These are phyloP conservation scores for Cavia aperea DNA, from an alignment of 2,113 vertebrate species.

Conservation along the genomic window DNA sequence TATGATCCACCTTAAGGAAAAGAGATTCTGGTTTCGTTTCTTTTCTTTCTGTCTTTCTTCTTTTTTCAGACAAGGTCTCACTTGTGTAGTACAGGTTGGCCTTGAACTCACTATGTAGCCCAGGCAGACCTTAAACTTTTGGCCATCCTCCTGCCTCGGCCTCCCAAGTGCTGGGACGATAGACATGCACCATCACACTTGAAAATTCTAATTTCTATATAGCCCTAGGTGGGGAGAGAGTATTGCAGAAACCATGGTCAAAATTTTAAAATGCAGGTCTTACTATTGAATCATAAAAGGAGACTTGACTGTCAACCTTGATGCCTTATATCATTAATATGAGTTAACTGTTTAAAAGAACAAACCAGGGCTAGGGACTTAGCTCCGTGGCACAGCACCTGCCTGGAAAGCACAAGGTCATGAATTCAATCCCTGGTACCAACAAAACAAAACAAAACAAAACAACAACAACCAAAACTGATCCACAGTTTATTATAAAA, in stretches of 20 bases:
- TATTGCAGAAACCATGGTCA: not conserved
- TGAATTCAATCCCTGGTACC: too few relatives aligned
- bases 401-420: too few relatives aligned
- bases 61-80: not conserved
- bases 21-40: not conserved
- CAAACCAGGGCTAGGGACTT: not conserved
- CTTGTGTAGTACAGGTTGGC: not conserved
- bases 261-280: not conserved
- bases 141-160: not conserved
- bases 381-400: too few relatives aligned
- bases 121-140: not conserved
- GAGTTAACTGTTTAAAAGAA: not conserved
- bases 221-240: not conserved
- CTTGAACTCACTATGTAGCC: not conserved
- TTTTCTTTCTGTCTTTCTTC: not conserved
- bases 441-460: too few relatives aligned
- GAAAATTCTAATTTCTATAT: not conserved
- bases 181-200: not conserved
- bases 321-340: not conserved
- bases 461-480: too few relatives aligned
- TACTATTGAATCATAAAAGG: not conserved
- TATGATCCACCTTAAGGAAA: not conserved
- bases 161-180: not conserved
- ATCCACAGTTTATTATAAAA: conserved; percentile 6
- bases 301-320: not conserved